Conservation (phyloP, 2,113 vertebrate genomes). For the Paedocypris sp. region DNA sequence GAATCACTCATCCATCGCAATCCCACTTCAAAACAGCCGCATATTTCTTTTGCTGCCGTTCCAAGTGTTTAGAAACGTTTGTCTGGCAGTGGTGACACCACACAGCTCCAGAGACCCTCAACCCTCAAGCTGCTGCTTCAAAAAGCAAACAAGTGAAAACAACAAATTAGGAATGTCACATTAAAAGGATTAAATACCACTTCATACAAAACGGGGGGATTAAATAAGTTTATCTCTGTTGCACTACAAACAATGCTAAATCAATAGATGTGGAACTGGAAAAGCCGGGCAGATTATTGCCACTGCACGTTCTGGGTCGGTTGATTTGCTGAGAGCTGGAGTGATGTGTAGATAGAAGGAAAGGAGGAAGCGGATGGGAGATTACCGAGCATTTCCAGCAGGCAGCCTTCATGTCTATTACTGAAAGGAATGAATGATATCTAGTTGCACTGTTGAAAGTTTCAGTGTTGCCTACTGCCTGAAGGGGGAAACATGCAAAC, state of each 20-base stretch:
- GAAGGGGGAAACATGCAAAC: conserved; percentile 29
- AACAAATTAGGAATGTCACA: conserved; percentile 29
- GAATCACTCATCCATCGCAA: no score
- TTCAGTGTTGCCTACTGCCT: conserved; percentile 35
- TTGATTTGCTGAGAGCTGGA: conserved; percentile 22
- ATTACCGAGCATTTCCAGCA: conserved; percentile 31
- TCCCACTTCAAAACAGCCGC: no score
- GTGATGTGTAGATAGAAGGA: conserved; percentile 35
- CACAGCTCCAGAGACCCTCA: no score
- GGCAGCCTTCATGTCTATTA: conserved; percentile 45
- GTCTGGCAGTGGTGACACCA: no score
- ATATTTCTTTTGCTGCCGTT: no score
- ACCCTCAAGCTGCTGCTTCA: conserved; percentile 21
- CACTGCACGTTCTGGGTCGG: conserved; percentile 23
- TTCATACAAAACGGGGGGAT: conserved; percentile 49
- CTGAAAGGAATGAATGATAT: conserved; percentile 54
- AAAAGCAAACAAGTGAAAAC: conserved; percentile 17
- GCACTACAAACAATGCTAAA: conserved; percentile 32
- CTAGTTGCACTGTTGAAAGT: conserved; percentile 36
- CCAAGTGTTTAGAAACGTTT: no score
- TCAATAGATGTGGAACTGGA: conserved; percentile 16
- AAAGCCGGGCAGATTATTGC: conserved; percentile 37
- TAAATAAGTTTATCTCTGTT: conserved; percentile 42
- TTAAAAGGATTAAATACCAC: conserved; percentile 35
- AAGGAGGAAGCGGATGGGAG: conserved; percentile 39